Conservation (phyloP, 30 jellyfish, hydroid and myxozoan genomes). For the Calvadosia cruxmelitensis region DNA sequence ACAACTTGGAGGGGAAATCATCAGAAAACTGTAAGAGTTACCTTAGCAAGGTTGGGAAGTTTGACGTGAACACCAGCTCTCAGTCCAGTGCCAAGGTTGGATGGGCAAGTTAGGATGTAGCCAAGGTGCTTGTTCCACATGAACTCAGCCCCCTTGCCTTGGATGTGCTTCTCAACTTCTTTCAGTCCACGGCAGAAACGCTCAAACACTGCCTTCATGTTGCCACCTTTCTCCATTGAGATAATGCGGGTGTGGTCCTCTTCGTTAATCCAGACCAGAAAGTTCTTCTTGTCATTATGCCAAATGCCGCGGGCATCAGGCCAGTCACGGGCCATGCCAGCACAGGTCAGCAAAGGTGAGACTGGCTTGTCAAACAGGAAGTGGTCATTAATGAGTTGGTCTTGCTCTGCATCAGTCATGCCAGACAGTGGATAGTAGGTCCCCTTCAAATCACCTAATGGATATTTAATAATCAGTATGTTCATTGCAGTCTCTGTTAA, state of each 20-base stretch:
- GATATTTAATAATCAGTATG: no score
- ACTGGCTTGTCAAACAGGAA: slow-evolving; percentile 79
- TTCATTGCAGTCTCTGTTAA: no score
- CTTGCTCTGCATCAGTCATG: slow-evolving; percentile 55
- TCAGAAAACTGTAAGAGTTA: background rate
- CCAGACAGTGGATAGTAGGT: slow-evolving; percentile 39
- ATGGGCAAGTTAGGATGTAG: slow-evolving; percentile 73
- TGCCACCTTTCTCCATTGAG: slow-evolving; percentile 84
- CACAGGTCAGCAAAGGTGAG: slow-evolving; percentile 63
- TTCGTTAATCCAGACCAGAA: slow-evolving; percentile 80
- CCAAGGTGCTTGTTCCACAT: slow-evolving; percentile 91
- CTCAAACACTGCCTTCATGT: slow-evolving; percentile 55
- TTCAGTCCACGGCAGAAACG: slow-evolving; percentile 59
- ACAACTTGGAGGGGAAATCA: background rate
- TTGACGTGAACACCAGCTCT: slow-evolving; percentile 84
- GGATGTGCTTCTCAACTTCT: slow-evolving; percentile 35
- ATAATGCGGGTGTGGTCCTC: slow-evolving; percentile 80
- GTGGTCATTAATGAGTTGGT: slow-evolving; percentile 50
- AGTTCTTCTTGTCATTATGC: slow-evolving; percentile 53
- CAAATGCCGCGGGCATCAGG: slow-evolving; percentile 79
- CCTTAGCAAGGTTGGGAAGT: slow-evolving; percentile 38
- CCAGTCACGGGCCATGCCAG: slow-evolving; percentile 88
- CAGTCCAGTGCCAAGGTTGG: slow-evolving; percentile 83
- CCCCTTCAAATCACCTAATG: slow-evolving; percentile 16
- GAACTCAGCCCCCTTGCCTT: slow-evolving; percentile 38